These are phyloP conservation scores for Actinia equina DNA, from an alignment of 64 coral and sea anemone genomes.

Conservation along the genomic window DNA sequence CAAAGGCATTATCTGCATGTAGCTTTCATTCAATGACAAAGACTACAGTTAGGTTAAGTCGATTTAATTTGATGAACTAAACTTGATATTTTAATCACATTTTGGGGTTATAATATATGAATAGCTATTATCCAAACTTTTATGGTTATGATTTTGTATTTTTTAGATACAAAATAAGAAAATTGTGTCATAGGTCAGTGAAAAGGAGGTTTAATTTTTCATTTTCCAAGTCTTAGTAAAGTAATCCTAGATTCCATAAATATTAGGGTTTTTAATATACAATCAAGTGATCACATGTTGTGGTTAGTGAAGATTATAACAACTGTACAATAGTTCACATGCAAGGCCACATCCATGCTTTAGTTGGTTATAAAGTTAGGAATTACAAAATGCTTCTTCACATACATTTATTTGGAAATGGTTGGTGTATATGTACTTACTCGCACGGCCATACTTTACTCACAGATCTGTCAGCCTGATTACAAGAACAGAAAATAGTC, in stretches of 20 bases:
- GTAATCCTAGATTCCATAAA: background rate
- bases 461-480: conserved; percentile 26
- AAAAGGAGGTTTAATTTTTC: background rate
- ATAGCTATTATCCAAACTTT: background rate
- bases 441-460: conserved; percentile 13
- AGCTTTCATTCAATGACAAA: conserved; percentile 12
- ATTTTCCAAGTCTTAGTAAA: background rate
- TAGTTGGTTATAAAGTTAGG: background rate
- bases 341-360: conserved; percentile 2
- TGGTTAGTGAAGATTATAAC: background rate
- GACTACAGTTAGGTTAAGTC: background rate
- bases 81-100: background rate
- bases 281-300: conserved; percentile 23
- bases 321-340: background rate
- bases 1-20: conserved; percentile 17
- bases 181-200: no score
- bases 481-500: conserved; percentile 12
- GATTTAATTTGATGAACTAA: background rate
- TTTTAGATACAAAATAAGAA: background rate
- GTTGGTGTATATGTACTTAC: conserved; percentile 10
- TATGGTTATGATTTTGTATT: background rate
- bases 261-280: background rate
- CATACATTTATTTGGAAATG: background rate
- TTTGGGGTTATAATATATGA: background rate
- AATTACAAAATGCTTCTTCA: background rate